phyloP scores from a whole-genome alignment of 2,797 vertebrate species.

The Scolopax bukidnonensis region DNA sequence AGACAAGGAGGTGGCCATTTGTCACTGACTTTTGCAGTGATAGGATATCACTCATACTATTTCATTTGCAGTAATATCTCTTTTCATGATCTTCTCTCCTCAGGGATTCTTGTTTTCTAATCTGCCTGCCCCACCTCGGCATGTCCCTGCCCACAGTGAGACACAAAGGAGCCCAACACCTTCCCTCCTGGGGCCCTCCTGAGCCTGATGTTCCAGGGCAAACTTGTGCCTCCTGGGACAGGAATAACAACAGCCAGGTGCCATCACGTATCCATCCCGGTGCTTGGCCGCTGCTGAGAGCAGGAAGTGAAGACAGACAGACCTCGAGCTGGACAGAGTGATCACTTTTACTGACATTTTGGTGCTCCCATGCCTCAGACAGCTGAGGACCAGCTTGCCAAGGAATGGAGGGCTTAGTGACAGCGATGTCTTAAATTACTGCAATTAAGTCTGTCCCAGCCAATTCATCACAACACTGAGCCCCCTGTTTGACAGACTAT shows the following conservation, averaged over 20 bases:
- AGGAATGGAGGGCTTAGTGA: fast-evolving
- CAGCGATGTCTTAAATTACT: neutral
- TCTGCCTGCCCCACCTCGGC: neutral
- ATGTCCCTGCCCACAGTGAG: fast-evolving
- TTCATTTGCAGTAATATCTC: neutral
- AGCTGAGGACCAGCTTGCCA: fast-evolving
- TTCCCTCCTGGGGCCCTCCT: neutral
- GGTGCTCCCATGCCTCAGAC: fast-evolving
- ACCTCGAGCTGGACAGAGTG: neutral
- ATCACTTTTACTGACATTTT: neutral
- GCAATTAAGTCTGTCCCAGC: neutral
- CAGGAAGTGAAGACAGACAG: neutral
- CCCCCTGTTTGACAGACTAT: neutral
- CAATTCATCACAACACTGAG: neutral
- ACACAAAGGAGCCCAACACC: fast-evolving
- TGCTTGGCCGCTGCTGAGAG: neutral
- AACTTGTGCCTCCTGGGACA: neutral
- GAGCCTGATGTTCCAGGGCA: neutral
- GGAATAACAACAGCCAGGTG: neutral
- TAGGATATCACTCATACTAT: neutral
- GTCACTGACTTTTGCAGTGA: neutral
- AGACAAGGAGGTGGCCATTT: neutral
- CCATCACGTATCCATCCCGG: neutral
- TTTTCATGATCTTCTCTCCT: neutral
- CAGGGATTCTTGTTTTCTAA: neutral